A percentile compares a stretch with the other conserved stretches of the same genome.
These are phyloP conservation scores for Temnothorax longispinosus DNA, from an alignment of 1,140 invertebrate genomes.

Conservation along the genomic window DNA sequence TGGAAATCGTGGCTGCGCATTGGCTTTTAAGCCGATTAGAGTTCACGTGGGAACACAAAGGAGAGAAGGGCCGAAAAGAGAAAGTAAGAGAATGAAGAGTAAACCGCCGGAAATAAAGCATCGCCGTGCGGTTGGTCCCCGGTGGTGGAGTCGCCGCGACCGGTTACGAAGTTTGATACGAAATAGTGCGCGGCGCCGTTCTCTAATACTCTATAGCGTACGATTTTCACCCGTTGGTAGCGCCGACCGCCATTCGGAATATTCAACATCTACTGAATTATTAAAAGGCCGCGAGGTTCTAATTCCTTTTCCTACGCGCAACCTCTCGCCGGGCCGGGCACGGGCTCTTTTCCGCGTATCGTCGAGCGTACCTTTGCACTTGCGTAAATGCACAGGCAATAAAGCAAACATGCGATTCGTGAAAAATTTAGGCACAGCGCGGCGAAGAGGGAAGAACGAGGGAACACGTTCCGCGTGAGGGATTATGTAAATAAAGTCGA, in stretches of 20 bases:
- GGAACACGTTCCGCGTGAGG: not conserved
- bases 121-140: constrained; percentile 11
- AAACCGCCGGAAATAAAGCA: constrained; percentile 7
- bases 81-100: not conserved
- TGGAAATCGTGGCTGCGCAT: constrained; percentile 44
- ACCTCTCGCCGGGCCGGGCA: not conserved
- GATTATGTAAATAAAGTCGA: constrained; percentile 59
- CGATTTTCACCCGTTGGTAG: constrained; percentile 27
- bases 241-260: constrained; percentile 43
- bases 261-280: constrained; percentile 63
- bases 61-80: not conserved
- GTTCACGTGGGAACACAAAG: not conserved
- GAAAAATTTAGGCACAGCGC: constrained; percentile 7
- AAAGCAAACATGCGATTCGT: not conserved
- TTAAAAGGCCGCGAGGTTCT: constrained; percentile 33
- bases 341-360: not conserved
- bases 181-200: not conserved
- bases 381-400: not conserved
- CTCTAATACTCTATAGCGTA: not conserved
- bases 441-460: not conserved
- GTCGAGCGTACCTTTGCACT: not conserved
- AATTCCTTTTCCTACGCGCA: not conserved
- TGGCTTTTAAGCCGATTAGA: constrained; percentile 57
- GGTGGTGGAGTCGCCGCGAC: not conserved
- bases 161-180: constrained; percentile 23